Base-by-base conservation (phyloP, 2,113 vertebrate species). In the Notarius lentiginosus region DNA sequence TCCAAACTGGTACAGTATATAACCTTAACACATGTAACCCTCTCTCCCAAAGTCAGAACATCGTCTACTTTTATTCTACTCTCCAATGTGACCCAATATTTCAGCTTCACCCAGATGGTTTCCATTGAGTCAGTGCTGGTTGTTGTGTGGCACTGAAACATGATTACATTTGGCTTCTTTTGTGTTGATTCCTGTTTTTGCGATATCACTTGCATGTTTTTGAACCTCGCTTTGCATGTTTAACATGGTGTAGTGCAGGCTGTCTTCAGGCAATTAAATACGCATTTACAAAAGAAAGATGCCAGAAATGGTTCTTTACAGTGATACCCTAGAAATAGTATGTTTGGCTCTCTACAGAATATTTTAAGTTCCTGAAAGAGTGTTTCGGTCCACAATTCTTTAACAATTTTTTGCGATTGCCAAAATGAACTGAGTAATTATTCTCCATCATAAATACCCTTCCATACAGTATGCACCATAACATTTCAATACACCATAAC, bases 61-160 rank as follows among this genome's bases (percentile, higher is more conserved):
- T 20, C 20, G 14, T 60, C 18, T 81, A 24, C 30, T 14, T 41
- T 61, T 61, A 30, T 47, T 81, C 56, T 60, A 81, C 56, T 81
- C 30, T 81, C 24, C 18, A 61, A 61, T 14, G 5, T 61, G 56
- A 81, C 30, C 30, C 61, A 81, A 61, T 81, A 61, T 34, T 81
- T 47, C 58, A 79, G 75, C 30, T 22, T 41, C 30, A 30, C 11
- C 79, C 79, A 81, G 79, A 81, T 81, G 79, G 18, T 61, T 81
- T 61, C 56, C 79, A 61, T 81, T 47, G 56, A 61, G 56, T 24
- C 30, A 24, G 56, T 22, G 18, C 79, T 61, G 56, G 30, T 24
- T 81, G 56, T 81, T 81, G 79, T 61, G 79, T 81, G 79, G 79
- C 56, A 81, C 7, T 61, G 56, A 61, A 81, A 41, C 79, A 61